Percentiles rank a stretch among this genome's conserved stretches.
Evolutionary conservation across 1,140 invertebrate species (phyloP).

Genomic region (Calliphora vicina): DNA sequence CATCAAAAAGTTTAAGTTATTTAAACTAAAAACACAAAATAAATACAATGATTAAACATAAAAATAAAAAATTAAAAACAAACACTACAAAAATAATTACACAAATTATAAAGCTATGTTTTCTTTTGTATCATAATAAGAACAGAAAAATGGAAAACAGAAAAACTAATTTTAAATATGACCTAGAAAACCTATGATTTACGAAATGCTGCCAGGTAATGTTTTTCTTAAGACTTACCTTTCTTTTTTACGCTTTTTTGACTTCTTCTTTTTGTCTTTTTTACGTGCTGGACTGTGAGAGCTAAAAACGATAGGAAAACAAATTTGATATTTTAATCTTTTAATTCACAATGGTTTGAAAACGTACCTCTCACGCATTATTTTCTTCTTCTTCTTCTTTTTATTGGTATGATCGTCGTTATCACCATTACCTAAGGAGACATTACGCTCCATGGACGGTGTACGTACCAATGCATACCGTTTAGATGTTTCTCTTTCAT

Average conservation of each 20-base stretch:
- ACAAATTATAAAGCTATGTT: background rate
- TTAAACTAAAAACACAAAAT: conserved; percentile 14
- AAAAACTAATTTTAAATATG: conserved; percentile 1
- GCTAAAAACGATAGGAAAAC: conserved; percentile 61
- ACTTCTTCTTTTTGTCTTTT: conserved; percentile 74
- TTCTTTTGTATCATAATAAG: background rate
- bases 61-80: conserved; percentile 27
- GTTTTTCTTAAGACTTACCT: conserved; percentile 64
- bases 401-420: conserved; percentile 57
- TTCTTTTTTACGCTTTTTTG: conserved; percentile 74
- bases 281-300: conserved; percentile 70
- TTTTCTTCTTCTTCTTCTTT: conserved; percentile 68
- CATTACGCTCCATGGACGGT: conserved; percentile 64
- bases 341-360: too few species aligned
- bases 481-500: conserved; percentile 60
- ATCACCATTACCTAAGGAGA: conserved; percentile 41
- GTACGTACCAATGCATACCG: conserved; percentile 73
- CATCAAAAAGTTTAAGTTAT: conserved; percentile 21
- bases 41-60: conserved; percentile 7
- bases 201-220: background rate
- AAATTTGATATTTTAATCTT: background rate
- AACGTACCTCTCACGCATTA: conserved; percentile 57
- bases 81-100: conserved; percentile 3
- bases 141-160: background rate
- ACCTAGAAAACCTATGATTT: conserved; percentile 25